These are phyloP conservation scores for Tigriopus californicus DNA, from an alignment of 2,888 invertebrate genomes.

Conservation along the genomic window DNA sequence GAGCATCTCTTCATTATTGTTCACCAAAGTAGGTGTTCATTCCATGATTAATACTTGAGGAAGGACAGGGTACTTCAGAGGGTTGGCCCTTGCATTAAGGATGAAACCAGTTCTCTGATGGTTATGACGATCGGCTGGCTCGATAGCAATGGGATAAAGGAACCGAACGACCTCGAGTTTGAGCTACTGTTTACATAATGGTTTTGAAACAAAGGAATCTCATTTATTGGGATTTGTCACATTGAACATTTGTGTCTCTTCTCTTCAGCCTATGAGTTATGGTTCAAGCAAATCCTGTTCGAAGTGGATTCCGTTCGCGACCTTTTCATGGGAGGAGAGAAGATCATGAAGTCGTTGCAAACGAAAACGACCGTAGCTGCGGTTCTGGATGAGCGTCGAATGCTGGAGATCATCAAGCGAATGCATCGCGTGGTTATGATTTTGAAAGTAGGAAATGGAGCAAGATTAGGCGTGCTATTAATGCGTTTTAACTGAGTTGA, in stretches of 20 bases:
- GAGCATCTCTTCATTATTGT: conserved; percentile 94
- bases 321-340: conserved; percentile 44
- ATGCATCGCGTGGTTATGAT: conserved; percentile 42
- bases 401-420: conserved; percentile 74
- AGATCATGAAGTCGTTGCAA: conserved; percentile 22
- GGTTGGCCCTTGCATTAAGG: too few relatives aligned
- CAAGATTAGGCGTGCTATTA: too few relatives aligned
- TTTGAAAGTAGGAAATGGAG: conserved; percentile 14
- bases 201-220: not conserved
- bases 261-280: conserved; percentile 75
- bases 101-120: too few relatives aligned
- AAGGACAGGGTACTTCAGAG: too few relatives aligned
- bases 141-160: too few relatives aligned
- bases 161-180: too few relatives aligned
- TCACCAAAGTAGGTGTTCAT: conserved; percentile 59
- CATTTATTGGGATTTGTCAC: conserved; percentile 4
- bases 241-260: conserved; percentile 15
- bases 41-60: not conserved
- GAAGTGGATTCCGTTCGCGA: conserved; percentile 81
- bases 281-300: conserved; percentile 98
- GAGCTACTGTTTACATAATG: not conserved
- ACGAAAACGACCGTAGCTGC: not conserved
- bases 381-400: conserved; percentile 71
- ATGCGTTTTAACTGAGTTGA: too few relatives aligned
- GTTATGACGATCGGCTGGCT: too few relatives aligned